Percentiles rank a stretch among this genome's conserved stretches.
phyloP scores from a whole-genome alignment of 2,797 vertebrate species.

The Thunnus albacares region DNA sequence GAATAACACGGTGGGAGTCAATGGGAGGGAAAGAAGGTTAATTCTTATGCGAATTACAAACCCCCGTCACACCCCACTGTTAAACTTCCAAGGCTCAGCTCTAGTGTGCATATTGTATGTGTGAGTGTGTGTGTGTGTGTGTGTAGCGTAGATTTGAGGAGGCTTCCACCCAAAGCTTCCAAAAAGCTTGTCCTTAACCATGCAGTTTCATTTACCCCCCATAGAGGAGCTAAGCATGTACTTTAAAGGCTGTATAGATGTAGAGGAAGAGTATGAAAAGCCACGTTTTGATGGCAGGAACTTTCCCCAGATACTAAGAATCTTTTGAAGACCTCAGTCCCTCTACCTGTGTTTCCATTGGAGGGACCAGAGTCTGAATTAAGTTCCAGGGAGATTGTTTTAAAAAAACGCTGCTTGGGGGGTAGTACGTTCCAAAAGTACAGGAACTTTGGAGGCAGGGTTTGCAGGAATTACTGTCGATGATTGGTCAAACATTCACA shows the following conservation, averaged over 20 bases:
- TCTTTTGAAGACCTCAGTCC: too few relatives aligned
- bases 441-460: too few relatives aligned
- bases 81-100: conserved; percentile 65
- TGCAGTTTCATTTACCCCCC: conserved; percentile 81
- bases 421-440: too few relatives aligned
- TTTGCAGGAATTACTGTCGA: too few relatives aligned
- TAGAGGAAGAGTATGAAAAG: conserved; percentile 23
- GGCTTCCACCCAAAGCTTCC: conserved; percentile 48
- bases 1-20: conserved; percentile 79
- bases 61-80: conserved; percentile 79
- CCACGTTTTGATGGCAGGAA: too few relatives aligned
- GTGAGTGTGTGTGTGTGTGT: conserved; percentile 12
- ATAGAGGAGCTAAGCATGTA: conserved; percentile 63
- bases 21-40: conserved; percentile 56
- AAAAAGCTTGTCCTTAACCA: conserved; percentile 63
- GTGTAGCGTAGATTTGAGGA: conserved; percentile 52
- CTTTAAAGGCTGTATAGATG: conserved; percentile 56
- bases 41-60: conserved; percentile 82
- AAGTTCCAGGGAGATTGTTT: too few relatives aligned
- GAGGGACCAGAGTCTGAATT: too few relatives aligned
- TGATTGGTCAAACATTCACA: too few relatives aligned
- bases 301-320: too few relatives aligned
- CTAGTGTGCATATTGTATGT: conserved; percentile 34
- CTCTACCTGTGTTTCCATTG: too few relatives aligned
- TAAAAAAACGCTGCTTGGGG: too few relatives aligned